These are phyloP conservation scores for Edolisoma coerulescens DNA, from an alignment of 2,113 vertebrate genomes.

Conservation along the genomic window DNA sequence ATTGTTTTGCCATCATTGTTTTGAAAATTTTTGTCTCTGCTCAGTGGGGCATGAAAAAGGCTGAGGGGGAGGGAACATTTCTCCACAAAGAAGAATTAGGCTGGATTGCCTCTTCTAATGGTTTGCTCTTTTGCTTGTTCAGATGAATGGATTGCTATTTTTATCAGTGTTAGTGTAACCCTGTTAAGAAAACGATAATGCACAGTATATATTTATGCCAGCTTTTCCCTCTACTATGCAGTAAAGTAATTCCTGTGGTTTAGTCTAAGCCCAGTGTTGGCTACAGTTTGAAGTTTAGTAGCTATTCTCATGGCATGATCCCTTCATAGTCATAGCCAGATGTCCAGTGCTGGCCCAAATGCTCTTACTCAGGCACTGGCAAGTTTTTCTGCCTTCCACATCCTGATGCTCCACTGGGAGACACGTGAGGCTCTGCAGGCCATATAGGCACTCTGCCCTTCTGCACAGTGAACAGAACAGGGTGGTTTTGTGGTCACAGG, in stretches of 20 bases:
- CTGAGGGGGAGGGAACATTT: neutral
- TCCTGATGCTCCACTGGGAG: neutral
- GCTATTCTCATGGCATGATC: accelerated
- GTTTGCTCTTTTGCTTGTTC: neutral
- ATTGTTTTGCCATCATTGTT: neutral
- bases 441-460: neutral
- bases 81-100: neutral
- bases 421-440: accelerated
- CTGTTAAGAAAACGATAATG: neutral
- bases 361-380: neutral
- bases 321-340: neutral
- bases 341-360: neutral
- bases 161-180: neutral
- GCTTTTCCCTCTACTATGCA: neutral
- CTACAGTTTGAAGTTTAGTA: neutral
- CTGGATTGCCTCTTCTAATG: neutral
- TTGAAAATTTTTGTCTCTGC: neutral
- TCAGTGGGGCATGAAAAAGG: neutral
- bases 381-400: neutral
- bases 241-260: neutral
- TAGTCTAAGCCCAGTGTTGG: neutral
- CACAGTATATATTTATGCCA: neutral
- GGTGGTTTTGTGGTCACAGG: neutral
- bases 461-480: neutral
- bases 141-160: neutral